phyloP scores from a whole-genome alignment of 2,888 invertebrate genomes.

The Ariolimax columbianus region DNA sequence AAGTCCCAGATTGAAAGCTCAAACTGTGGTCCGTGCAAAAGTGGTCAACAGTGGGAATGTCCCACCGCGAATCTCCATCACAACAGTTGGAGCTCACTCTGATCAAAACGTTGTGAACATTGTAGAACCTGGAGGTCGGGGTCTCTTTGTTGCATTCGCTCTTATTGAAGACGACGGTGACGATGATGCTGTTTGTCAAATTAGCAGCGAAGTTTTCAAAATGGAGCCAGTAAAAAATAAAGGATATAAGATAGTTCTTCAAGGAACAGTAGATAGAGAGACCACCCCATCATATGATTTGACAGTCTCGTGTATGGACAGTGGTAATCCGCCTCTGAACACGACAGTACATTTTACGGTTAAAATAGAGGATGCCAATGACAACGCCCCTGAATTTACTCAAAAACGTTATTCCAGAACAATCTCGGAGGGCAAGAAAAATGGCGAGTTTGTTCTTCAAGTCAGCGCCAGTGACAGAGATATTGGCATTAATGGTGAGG shows the following conservation, averaged over 20 bases:
- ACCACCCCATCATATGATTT: conserved; percentile 89
- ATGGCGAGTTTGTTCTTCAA: conserved; percentile 44
- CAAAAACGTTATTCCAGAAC: conserved; percentile 44
- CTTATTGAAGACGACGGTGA: conserved; percentile 47
- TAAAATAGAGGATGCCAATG: conserved; percentile 51
- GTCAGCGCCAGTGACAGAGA: conserved; percentile 89
- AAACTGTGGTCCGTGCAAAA: conserved; percentile 48
- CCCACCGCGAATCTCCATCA: conserved; percentile 45
- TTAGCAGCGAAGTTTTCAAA: conserved; percentile 39
- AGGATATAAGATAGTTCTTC: conserved; percentile 90
- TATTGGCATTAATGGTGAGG: conserved; percentile 53
- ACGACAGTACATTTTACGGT: conserved; percentile 46
- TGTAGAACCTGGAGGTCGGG: conserved; percentile 39
- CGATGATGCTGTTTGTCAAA: conserved; percentile 40
- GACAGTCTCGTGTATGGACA: conserved; percentile 90
- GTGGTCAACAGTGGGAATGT: conserved; percentile 53
- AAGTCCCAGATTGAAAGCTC: conserved; percentile 49
- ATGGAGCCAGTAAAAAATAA: conserved; percentile 51
- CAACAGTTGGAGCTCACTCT: conserved; percentile 42
- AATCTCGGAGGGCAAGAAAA: conserved; percentile 46
- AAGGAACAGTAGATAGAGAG: conserved; percentile 88
- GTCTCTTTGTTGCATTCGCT: conserved; percentile 45
- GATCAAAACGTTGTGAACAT: conserved; percentile 50
- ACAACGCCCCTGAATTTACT: conserved; percentile 86
- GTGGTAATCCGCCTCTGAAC: conserved; percentile 57